Conservation (phyloP, 2,888 invertebrate genomes). For the Epirrhoe tristata region DNA sequence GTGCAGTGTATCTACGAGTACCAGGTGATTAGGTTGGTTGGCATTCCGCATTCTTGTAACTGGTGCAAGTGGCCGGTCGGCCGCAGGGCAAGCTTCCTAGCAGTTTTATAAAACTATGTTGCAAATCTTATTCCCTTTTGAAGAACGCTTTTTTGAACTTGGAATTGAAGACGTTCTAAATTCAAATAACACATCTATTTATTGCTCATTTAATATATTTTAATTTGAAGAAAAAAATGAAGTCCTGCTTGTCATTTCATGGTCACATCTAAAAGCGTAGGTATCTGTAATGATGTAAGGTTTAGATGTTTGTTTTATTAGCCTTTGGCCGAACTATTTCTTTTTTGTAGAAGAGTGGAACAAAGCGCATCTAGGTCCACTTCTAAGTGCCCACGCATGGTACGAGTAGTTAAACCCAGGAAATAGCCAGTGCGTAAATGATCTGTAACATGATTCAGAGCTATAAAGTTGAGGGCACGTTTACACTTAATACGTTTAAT, state of each 20-base stretch:
- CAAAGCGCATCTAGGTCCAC: too few relatives aligned
- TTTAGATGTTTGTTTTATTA: too few relatives aligned
- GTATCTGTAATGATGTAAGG: too few relatives aligned
- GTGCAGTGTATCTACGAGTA: constrained; percentile 2
- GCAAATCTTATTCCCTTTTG: constrained; percentile 13
- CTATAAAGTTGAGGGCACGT: constrained; percentile 28
- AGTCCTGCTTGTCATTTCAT: too few relatives aligned
- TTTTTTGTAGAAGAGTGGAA: too few relatives aligned
- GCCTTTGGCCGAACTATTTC: too few relatives aligned
- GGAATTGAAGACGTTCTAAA: neutral
- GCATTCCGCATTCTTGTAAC: constrained; percentile 63
- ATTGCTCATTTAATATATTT: too few relatives aligned
- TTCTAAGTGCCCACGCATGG: neutral
- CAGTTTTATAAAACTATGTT: constrained; percentile 14
- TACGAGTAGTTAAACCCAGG: neutral
- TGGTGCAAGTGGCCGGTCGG: constrained; percentile 39
- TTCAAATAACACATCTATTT: too few relatives aligned
- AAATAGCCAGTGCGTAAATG: constrained; percentile 7
- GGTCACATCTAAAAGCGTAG: too few relatives aligned
- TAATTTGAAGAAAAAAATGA: too few relatives aligned
- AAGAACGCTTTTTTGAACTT: constrained; percentile 3
- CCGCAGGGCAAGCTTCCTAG: constrained; percentile 32
- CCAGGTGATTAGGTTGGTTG: constrained; percentile 20
- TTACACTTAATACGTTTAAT: constrained; percentile 47
- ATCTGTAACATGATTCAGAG: constrained; percentile 21